Base-by-base conservation (phyloP, 1,140 invertebrate species). In the Diorhabda sublineata region DNA sequence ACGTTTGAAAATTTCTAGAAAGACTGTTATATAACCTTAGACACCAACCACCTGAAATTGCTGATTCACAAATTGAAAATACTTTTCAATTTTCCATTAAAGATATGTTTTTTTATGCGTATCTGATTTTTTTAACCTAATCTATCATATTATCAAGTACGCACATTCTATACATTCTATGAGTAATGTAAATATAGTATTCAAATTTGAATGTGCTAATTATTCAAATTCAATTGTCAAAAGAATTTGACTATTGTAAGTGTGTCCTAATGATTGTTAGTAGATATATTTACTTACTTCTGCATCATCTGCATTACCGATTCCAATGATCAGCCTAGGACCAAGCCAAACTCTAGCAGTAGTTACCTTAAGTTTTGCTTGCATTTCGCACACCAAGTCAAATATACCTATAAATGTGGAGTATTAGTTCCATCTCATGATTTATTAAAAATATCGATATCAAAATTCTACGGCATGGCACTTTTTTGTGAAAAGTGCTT, bases 221-320 rank as follows among this genome's bases (percentile, higher is more conserved):
- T 42, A 61, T 43, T 43, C 26, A 43, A 43, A 8, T 0, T 4
- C 2, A 5, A 62, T 42, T n/a, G 11, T 8, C 5, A 5, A 41
- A 60, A 60, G 26, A 60, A 6, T n/a, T 6, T 60, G 5, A 6
- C 26, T 6, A 60, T 60, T 41, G 26, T 60, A 60, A 60, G 58
- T 6, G 2, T 8, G 6, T 6, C 0, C 6, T 6, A 60, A 60
- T 8, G 6, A 60, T 60, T n/a, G 6, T 60, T 26, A 6, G 6
- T 60, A 6, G 2, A 5, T 61, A 3, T 45, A 45, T 7, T 43
- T 47, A 61, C 91, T 89, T 7, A 90, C 80, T 81, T 92, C 91
- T 4, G 90, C 80, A 73, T 93, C 91, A 8, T 83, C 77, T 3
- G 91, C 87, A 76, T 91, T 86, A 0, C 79, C 77, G 0, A 93